Percentiles rank a stretch among this genome's conserved stretches.
These are phyloP conservation scores for Chrosomus eos DNA, from an alignment of 2,797 vertebrate species.

Conservation along the genomic window DNA sequence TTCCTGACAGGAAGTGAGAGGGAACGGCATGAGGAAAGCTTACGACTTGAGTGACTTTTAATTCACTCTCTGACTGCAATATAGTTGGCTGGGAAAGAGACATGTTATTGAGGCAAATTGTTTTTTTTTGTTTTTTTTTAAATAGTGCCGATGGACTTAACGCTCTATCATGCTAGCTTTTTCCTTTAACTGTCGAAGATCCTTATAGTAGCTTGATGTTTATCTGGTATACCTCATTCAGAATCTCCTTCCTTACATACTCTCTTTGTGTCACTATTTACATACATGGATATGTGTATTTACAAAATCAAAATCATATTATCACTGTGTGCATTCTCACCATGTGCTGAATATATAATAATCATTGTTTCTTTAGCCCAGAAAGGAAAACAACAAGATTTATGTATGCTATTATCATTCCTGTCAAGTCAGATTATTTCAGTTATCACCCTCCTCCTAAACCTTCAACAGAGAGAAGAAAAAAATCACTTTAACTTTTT, in stretches of 20 bases:
- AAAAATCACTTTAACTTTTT: neutral
- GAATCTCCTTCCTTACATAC: neutral
- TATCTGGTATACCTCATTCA: neutral
- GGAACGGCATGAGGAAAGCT: conserved; percentile 82
- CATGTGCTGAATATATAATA: conserved; percentile 3
- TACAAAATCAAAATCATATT: conserved; percentile 11
- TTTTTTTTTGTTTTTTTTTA: conserved; percentile 57
- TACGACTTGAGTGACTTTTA: conserved; percentile 88
- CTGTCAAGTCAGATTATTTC: conserved; percentile 44
- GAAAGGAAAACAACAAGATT: conserved; percentile 46
- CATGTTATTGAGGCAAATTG: conserved; percentile 65
- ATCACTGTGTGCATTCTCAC: conserved; percentile 30
- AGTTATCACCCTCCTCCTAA: conserved; percentile 14
- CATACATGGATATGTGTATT: conserved; percentile 14
- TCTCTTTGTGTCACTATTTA: neutral
- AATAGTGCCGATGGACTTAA: neutral
- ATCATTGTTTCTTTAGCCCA: conserved; percentile 37
- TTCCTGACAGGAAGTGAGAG: conserved; percentile 95
- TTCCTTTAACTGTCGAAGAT: neutral
- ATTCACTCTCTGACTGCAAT: conserved; percentile 83
- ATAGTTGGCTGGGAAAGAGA: conserved; percentile 68
- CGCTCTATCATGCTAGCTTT: neutral
- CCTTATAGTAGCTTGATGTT: neutral
- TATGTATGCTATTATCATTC: conserved; percentile 49
- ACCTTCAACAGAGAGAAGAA: conserved; percentile 49